Evolutionary conservation across 2,113 vertebrate genomes (phyloP).

Genomic region (Ursus arctos): DNA sequence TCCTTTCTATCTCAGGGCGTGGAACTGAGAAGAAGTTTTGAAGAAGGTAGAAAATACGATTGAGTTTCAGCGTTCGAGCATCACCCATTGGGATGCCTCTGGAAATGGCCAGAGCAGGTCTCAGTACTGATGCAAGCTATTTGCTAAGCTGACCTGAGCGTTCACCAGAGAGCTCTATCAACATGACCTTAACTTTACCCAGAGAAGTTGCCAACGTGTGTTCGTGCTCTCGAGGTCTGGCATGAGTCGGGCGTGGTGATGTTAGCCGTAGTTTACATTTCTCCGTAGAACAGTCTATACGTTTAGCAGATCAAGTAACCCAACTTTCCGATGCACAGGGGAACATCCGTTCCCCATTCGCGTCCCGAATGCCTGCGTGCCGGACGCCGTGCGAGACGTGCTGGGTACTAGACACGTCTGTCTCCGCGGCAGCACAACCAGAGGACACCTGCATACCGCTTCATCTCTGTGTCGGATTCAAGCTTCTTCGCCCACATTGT

Average conservation of each 20-base stretch:
- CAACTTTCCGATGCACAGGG: neutral
- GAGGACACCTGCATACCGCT: neutral
- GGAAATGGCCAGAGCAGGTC: neutral
- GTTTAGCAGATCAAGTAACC: neutral
- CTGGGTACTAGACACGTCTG: neutral
- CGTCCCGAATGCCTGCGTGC: neutral
- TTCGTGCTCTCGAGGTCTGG: neutral
- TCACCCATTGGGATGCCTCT: neutral
- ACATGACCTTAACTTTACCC: neutral
- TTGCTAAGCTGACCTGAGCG: neutral
- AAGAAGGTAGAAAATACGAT: conserved; percentile 51
- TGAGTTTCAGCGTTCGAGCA: neutral
- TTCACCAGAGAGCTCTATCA: neutral
- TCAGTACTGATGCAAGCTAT: neutral
- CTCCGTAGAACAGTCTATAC: neutral
- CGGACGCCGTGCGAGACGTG: neutral
- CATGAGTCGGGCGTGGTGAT: neutral
- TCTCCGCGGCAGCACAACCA: neutral
- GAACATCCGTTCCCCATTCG: neutral
- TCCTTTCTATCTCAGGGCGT: conserved; percentile 19
- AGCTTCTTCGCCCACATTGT: neutral
- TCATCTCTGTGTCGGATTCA: neutral
- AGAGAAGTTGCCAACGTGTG: neutral
- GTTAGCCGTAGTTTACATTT: conserved; percentile 17
- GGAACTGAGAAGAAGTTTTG: neutral